Conservation (phyloP, 53 echinoderm and acorn worm species). For the Crossaster papposus region DNA sequence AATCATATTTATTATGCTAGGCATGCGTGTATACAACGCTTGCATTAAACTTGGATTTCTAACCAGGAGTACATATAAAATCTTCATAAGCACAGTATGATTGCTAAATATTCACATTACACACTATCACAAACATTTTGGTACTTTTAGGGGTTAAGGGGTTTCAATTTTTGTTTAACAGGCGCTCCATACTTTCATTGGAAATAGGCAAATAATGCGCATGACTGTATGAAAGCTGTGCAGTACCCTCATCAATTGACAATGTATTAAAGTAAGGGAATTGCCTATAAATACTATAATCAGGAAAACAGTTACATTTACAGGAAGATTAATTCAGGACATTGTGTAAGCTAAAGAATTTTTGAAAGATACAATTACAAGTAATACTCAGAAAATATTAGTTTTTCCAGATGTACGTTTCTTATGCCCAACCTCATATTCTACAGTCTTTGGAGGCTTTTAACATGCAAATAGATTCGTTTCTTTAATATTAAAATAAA, state of each 20-base stretch:
- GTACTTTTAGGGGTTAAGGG: background rate
- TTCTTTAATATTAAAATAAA: background rate
- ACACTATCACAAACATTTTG: background rate
- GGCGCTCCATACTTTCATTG: background rate
- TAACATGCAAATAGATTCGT: background rate
- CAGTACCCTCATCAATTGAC: background rate
- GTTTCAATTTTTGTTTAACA: background rate
- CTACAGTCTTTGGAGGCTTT: background rate
- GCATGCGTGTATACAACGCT: background rate
- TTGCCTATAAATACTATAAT: background rate
- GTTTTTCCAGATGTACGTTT: too few species aligned
- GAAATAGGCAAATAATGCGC: background rate
- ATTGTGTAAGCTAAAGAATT: background rate
- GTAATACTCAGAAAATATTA: too few species aligned
- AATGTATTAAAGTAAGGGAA: background rate
- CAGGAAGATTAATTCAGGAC: background rate
- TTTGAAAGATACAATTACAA: background rate
- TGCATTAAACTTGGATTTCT: background rate
- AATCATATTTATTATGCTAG: background rate
- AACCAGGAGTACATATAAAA: background rate
- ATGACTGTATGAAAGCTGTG: background rate
- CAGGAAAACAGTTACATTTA: background rate
- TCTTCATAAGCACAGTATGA: background rate
- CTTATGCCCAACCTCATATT: background rate
- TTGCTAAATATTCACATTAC: background rate